Base-by-base conservation (phyloP, 2,888 invertebrate species). In the Pediacus dermestoides region DNA sequence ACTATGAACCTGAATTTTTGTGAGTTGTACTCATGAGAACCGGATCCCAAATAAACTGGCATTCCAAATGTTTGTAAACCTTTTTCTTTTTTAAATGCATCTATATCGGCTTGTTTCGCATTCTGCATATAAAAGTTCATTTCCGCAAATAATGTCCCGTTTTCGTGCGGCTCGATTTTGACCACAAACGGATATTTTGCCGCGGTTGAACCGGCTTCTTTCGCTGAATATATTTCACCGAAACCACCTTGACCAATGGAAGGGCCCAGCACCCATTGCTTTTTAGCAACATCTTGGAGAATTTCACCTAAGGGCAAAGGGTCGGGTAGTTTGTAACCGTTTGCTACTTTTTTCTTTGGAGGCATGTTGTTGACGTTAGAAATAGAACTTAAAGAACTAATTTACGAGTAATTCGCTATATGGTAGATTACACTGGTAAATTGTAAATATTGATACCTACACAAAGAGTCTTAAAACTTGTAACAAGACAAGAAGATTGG, bases 71-170 rank as follows among this genome's bases (percentile, higher is more conserved):
- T 74, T 39, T 80, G 72, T 12, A 92, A 57, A 47, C 83, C 84
- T 37, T 80, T 81, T 16, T 73, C 64, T 50, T 77, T 76, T 66
- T 76, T 81, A 75, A 84, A 92, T 37, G 74, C 72, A 32, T 78
- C 70, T 66, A 91, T 78, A 46, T 85, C 82, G 44, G 77, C 79
- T 52, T 75, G 68, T 59, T 81, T 86, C 1, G 81, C 82, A 68
- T 83, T 82, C 51, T 83, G 76, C 67, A 85, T 78, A 61, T 88
- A 96, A 67, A 93, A 93, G 71, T 91, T 85, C 73, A 88, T 86
- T 72, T 96, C 95, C 30, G 90, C 89, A 74, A 92, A 97, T 1
- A 97, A 70, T 0, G 96, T 95, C 0, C 95, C 95, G 76, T 94
- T 95, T 42, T 76, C 81, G 66, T 85, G 83, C 6, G 94, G 94